A percentile compares a stretch with the other conserved stretches of the same genome.
Conservation (phyloP, 2,888 invertebrate genomes). For the Dromius quadrimaculatus region DNA sequence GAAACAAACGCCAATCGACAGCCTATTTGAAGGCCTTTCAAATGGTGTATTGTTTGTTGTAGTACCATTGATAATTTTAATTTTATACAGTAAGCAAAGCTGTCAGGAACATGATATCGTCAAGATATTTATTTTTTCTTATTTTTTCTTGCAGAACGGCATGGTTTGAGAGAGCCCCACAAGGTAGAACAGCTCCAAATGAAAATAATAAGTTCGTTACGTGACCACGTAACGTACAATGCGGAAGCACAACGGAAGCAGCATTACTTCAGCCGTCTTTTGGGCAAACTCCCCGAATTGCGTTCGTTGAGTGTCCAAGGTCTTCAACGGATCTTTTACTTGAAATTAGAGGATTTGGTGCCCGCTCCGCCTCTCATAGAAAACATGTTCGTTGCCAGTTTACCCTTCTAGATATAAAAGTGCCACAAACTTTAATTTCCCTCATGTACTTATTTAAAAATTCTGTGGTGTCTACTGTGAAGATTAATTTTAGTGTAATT, state of each 20-base stretch:
- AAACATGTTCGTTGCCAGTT: slow-evolving; percentile 94
- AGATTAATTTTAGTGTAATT: slow-evolving; percentile 28
- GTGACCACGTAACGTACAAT: slow-evolving; percentile 96
- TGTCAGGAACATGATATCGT: too few species aligned
- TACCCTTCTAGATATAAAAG: slow-evolving; percentile 81
- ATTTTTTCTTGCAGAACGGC: slow-evolving; percentile 79
- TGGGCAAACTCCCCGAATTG: slow-evolving; percentile 93
- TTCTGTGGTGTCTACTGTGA: slow-evolving; percentile 34
- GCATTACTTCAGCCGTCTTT: slow-evolving; percentile 92
- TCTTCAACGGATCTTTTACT: slow-evolving; percentile 92
- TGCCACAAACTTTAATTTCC: neutral
- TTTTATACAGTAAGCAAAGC: too few species aligned
- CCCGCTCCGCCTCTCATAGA: slow-evolving; percentile 94
- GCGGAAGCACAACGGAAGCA: slow-evolving; percentile 89
- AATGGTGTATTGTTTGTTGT: too few species aligned
- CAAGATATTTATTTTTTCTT: too few species aligned
- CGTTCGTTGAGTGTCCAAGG: slow-evolving; percentile 94
- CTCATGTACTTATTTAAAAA: slow-evolving; percentile 35
- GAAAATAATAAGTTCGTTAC: slow-evolving; percentile 94
- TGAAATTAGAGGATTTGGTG: slow-evolving; percentile 92
- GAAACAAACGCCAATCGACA: too few species aligned
- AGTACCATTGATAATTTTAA: too few species aligned
- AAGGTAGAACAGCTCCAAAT: slow-evolving; percentile 95
- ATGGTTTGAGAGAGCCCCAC: slow-evolving; percentile 91
- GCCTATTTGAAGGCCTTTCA: too few species aligned